These are phyloP conservation scores for Parasteatoda lunata DNA, from an alignment of 2,888 invertebrate species.

Conservation along the genomic window DNA sequence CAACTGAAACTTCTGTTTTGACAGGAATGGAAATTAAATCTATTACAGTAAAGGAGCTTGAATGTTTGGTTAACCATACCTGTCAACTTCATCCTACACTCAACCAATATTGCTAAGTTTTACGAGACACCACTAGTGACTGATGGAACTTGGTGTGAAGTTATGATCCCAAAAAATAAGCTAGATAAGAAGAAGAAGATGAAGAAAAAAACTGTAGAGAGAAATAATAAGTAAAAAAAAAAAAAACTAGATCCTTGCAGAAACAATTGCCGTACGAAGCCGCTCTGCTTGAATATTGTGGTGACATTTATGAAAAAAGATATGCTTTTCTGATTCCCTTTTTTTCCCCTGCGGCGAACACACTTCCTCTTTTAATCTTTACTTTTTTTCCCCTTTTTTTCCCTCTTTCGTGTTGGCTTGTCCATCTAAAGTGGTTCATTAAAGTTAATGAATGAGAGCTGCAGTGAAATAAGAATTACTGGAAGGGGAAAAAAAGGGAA, in stretches of 20 bases:
- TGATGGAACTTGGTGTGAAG: constrained; percentile 42
- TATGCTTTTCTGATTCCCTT: constrained; percentile 11
- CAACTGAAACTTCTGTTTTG: no score
- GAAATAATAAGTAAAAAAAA: constrained; percentile 5
- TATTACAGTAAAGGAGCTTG: no score
- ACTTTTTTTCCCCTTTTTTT: constrained; percentile 15
- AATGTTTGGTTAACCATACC: no score
- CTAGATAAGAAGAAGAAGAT: neutral
- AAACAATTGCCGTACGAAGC: constrained; percentile 29
- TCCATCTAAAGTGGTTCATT: constrained; percentile 63
- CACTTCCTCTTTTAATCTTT: neutral
- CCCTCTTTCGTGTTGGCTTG: constrained; percentile 6
- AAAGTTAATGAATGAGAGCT: constrained; percentile 51
- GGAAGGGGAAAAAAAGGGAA: neutral
- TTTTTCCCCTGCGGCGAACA: constrained; percentile 1
- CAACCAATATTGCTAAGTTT: neutral
- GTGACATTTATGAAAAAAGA: constrained; percentile 45
- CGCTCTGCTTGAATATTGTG: constrained; percentile 14
- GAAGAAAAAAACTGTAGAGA: constrained; percentile 2
- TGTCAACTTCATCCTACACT: no score
- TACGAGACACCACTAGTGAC: constrained; percentile 49
- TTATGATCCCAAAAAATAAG: constrained; percentile 33
- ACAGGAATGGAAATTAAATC: no score
- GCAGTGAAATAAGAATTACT: neutral
- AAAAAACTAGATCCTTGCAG: neutral